Base-by-base conservation (phyloP, 2,797 vertebrate genomes). In the Oceanodroma leucorhoa region DNA sequence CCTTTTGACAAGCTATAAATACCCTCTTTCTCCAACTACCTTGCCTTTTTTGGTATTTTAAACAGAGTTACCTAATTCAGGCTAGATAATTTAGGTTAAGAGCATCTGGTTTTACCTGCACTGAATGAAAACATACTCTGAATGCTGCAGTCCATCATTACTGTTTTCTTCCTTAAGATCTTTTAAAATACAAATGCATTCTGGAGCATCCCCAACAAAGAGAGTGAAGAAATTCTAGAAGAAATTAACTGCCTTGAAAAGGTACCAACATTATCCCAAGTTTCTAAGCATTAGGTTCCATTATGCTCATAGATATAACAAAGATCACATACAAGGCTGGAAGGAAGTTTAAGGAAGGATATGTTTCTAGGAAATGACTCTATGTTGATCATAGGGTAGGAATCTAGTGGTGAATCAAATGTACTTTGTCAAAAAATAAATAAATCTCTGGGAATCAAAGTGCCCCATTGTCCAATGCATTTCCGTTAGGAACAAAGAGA, bases 41-140 rank as follows among this genome's bases (percentile, higher is more conserved):
- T 94, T 80, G 23, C 75, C 82, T 94, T 96, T 87, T 95, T 85
- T 61, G 43, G 72, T 73, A 73, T 57, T 96, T 94, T 80, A 87
- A 93, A 76, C 26, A 34, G 46, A 89, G 57, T 83, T 71, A 93
- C 60, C 53, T 93, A 78, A 83, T 43, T 60, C 79, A 75, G 69
- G 19, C 30, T 38, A 73, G 54, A 58, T 34, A 45, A 57, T 67
- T 91, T 61, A 76, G 10, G 29, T 72, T 76, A 76, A 82, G 40
- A 77, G 41, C 75, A 88, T 64, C 54, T 89, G 65, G 0, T 66
- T 94, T 85, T 75, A 85, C 50, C 85, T 83, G 51, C 38, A 51
- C 40, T 67, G 76, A 66, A 90, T 67, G 76, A 66, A 90, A 92
- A 71, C 9, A 70, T 21, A 69, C 21, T 64, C 32, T 80, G 57